Base-by-base conservation (phyloP, 1,140 invertebrate species). In the Latrodectus geometricus region DNA sequence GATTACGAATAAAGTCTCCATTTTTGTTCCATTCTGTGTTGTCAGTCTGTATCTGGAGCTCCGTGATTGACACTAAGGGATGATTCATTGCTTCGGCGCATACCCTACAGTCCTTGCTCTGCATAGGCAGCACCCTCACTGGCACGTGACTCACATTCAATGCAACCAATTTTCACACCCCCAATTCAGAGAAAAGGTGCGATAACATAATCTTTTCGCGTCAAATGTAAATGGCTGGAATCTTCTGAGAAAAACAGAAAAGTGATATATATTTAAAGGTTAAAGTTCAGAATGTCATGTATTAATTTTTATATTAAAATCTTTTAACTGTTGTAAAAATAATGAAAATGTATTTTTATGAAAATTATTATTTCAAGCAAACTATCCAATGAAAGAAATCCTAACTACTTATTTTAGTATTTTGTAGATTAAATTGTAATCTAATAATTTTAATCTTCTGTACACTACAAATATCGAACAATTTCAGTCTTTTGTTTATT, bases 1-100 rank as follows among this genome's bases (percentile, higher is more conserved):
- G 83, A 86, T 86, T 86, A 50, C 61, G 83, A 86, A 70, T 78
- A 78, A 86, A 86, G 83, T 86, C 83, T 73, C 52, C 79, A 81
- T 81, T 81, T 81, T 81, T 81, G 79, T 56, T 83, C 81, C 81
- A 75, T 83, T 52, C 81, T 52, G 23, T 50, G 54, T 56, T 72
- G 83, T 86, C 83, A 78, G 48, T 77, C 83, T 70, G 35, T 65
- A 86, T 77, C 83, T 66, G 56, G 35, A 12, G 61, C 61, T 14
- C 14, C 72, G 61, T 77, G 83, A 86, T 85, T 86, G 83, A 86
- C 83, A 86, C 49, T 77, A 78, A 86, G 83, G 35, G 83, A 86
- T 86, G 83, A 86, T 78, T 86, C 83, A 86, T 86, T 86, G 83
- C 21, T 21, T 20, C 69, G 48, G 48, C 78, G 48, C 35, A 17